These are phyloP conservation scores for Metopolophium dirhodum DNA, from an alignment of 1,140 invertebrate species.

Conservation along the genomic window DNA sequence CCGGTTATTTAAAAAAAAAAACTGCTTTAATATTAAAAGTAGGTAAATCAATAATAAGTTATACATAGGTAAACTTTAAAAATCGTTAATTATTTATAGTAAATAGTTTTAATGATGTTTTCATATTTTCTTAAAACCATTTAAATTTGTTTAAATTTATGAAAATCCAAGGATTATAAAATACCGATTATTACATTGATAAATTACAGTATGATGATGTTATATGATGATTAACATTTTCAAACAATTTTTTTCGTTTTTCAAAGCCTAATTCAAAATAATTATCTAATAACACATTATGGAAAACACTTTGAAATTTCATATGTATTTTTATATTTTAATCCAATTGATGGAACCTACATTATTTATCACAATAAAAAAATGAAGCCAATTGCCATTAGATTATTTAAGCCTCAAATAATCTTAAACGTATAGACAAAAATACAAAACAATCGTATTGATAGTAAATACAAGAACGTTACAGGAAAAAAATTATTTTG, in stretches of 20 bases:
- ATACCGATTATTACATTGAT: neutral
- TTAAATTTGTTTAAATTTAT: neutral
- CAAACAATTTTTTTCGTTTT: neutral
- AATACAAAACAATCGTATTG: neutral
- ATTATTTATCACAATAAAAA: too few relatives aligned
- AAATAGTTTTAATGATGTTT: neutral
- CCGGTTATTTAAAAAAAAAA: neutral
- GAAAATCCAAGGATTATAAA: neutral
- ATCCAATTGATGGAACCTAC: too few relatives aligned
- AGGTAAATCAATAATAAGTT: neutral
- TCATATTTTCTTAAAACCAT: neutral
- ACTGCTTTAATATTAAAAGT: neutral
- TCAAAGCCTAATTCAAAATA: neutral
- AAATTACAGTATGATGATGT: neutral
- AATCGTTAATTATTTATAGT: too few relatives aligned
- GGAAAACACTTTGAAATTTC: neutral
- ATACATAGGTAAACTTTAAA: neutral
- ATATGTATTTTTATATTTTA: too few relatives aligned
- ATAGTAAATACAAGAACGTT: neutral
- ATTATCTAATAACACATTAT: neutral
- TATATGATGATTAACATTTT: neutral
- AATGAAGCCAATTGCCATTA: neutral
- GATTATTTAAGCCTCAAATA: neutral
- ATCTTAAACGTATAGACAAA: neutral
- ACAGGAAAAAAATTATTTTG: neutral